Conservation (phyloP, 2,113 vertebrate species). For the Brachionichthys hirsutus region DNA sequence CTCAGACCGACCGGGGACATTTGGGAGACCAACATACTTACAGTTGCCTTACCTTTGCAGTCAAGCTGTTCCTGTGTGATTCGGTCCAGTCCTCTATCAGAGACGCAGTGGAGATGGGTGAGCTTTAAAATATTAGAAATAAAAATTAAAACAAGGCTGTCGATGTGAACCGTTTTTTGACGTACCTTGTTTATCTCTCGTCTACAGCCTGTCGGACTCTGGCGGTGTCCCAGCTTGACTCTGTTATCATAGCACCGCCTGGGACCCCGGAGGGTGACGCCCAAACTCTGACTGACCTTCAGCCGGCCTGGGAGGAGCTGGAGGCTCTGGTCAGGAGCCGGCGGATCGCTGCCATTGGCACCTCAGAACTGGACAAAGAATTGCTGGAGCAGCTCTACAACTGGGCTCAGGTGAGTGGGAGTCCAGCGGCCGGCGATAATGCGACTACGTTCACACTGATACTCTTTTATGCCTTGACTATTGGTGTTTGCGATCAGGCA, state of each 20-base stretch:
- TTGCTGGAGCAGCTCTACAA: slow-evolving; percentile 92
- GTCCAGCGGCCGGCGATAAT: no score
- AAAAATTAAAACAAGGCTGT: neutral
- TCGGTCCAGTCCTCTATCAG: slow-evolving; percentile 83
- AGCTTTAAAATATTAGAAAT: slow-evolving; percentile 52
- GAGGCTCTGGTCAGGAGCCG: slow-evolving; percentile 87
- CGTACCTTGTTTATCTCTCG: slow-evolving; percentile 3
- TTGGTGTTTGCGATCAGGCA: no score
- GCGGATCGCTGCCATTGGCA: slow-evolving; percentile 91
- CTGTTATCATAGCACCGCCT: slow-evolving; percentile 91
- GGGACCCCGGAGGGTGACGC: slow-evolving; percentile 79
- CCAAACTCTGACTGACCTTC: slow-evolving; percentile 86
- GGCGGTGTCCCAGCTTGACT: slow-evolving; percentile 91
- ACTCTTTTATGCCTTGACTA: no score
- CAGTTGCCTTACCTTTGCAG: slow-evolving; percentile 71
- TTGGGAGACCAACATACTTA: neutral
- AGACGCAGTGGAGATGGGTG: slow-evolving; percentile 90
- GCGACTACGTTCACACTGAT: no score
- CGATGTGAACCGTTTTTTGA: neutral
- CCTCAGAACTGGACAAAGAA: slow-evolving; percentile 94
- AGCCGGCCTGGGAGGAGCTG: slow-evolving; percentile 92
- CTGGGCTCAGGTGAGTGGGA: slow-evolving; percentile 90
- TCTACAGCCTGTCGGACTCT: slow-evolving; percentile 85
- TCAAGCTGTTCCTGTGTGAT: slow-evolving; percentile 90
- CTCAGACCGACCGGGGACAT: neutral